These are phyloP conservation scores for Potorous gilbertii DNA, from an alignment of 2,797 vertebrate genomes.

Conservation along the genomic window DNA sequence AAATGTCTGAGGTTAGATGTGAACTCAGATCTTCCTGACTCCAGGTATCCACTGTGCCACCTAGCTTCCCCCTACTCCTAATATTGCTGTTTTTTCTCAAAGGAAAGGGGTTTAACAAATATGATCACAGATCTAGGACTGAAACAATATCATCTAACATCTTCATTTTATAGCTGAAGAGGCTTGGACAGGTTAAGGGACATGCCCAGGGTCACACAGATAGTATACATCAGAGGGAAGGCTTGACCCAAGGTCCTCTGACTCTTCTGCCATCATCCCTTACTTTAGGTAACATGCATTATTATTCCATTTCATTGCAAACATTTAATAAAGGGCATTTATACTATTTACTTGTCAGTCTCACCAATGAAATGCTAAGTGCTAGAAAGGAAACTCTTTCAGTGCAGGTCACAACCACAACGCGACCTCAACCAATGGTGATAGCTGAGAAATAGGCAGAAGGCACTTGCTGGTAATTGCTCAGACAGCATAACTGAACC, in stretches of 20 bases:
- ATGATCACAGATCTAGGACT: background rate
- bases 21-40: background rate
- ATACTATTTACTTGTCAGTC: background rate
- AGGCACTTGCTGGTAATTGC: background rate
- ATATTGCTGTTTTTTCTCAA: background rate
- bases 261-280: background rate
- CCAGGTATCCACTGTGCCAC: background rate
- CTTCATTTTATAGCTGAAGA: background rate
- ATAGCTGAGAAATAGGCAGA: background rate
- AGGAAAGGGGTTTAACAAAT: background rate
- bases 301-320: background rate
- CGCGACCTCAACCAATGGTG: background rate
- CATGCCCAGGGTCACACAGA: background rate
- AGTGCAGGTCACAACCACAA: background rate
- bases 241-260: background rate
- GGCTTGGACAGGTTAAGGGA: background rate
- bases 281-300: background rate
- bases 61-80: background rate
- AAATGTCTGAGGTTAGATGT: no score
- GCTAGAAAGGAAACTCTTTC: background rate
- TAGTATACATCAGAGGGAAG: no score
- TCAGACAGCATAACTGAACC: background rate
- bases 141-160: background rate
- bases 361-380: no score
- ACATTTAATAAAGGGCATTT: background rate